A percentile compares a stretch with the other conserved stretches of the same genome.
Evolutionary conservation across 2,888 invertebrate species (phyloP).

Genomic region (Escarpia spicata): DNA sequence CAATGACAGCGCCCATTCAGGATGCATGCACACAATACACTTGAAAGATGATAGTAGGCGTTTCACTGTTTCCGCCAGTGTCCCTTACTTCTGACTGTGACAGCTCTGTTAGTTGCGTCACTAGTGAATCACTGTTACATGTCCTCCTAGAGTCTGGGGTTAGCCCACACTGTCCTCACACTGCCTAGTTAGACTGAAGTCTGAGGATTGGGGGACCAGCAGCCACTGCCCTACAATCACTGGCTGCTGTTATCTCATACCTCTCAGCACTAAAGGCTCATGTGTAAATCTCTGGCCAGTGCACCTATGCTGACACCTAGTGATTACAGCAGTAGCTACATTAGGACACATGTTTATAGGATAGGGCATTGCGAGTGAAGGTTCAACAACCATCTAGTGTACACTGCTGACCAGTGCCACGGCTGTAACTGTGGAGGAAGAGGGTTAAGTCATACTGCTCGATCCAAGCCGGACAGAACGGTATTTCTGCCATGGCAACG

Average conservation of each 20-base stretch:
- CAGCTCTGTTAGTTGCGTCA: not conserved
- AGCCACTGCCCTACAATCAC: not conserved
- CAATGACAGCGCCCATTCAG: slow-evolving; percentile 6
- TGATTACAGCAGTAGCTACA: not conserved
- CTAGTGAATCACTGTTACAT: not conserved
- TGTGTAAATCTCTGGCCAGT: not conserved
- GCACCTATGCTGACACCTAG: not conserved
- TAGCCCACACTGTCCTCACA: not conserved
- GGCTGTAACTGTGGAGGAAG: too few relatives aligned
- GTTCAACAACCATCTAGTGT: too few relatives aligned
- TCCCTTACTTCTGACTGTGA: not conserved
- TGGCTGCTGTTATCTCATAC: not conserved
- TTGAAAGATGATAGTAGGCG: slow-evolving; percentile 10
- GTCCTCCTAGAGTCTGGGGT: not conserved
- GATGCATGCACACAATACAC: not conserved
- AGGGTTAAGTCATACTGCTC: too few relatives aligned
- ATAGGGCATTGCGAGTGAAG: not conserved
- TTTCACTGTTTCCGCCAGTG: not conserved
- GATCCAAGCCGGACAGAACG: too few relatives aligned
- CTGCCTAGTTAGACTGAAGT: not conserved
- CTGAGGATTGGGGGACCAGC: not conserved
- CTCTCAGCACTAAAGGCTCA: not conserved
- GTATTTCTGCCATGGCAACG: too few relatives aligned
- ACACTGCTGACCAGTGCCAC: too few relatives aligned
- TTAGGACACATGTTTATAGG: not conserved